Percentiles rank a stretch among this genome's conserved stretches.
Evolutionary conservation across 2,888 invertebrate genomes (phyloP).

Genomic region (Cacoxenus indagator): DNA sequence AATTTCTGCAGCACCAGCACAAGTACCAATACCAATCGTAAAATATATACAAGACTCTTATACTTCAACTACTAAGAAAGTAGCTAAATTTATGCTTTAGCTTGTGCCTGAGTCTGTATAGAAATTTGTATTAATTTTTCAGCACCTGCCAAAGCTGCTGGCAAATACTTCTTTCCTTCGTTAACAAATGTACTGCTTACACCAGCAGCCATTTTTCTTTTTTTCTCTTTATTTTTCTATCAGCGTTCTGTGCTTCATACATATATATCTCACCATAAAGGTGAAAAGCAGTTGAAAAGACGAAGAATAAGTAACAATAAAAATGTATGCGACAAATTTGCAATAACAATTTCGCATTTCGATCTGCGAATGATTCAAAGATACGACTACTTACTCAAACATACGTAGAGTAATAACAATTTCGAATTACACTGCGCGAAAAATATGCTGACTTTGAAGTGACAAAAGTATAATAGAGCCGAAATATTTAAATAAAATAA

Average conservation of each 20-base stretch:
- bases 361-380: neutral
- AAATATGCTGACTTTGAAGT: neutral
- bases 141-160: neutral
- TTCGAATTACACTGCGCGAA: neutral
- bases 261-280: neutral
- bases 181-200: neutral
- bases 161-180: neutral
- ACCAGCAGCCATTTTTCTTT: neutral
- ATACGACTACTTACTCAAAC: neutral
- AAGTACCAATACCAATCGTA: neutral
- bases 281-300: neutral
- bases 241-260: neutral
- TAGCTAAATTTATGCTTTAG: neutral
- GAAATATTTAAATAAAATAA: too few species aligned
- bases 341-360: conserved; percentile 20
- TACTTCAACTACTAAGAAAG: neutral
- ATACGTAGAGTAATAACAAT: neutral
- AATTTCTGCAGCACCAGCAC: neutral
- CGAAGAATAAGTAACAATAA: conserved; percentile 1
- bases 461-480: too few species aligned
- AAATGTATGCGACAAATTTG: conserved; percentile 8
- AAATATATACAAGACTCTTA: neutral
- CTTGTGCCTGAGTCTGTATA: neutral
- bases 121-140: neutral
- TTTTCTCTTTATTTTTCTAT: neutral